Percentiles rank a stretch among this genome's conserved stretches.
Conservation (phyloP, 2,797 vertebrate species). For the Myotis vivesi region DNA sequence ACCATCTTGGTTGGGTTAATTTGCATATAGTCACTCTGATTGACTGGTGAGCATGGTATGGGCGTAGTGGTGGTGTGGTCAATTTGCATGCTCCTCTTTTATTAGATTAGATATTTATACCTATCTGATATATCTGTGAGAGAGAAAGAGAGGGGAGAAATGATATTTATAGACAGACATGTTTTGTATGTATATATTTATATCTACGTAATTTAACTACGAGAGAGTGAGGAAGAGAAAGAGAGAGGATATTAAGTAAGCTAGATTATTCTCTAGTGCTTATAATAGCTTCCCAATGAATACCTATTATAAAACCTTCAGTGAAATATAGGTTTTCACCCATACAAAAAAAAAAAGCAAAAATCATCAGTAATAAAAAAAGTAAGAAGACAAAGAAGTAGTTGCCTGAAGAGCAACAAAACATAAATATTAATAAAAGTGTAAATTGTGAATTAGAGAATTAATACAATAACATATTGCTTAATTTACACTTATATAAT, state of each 20-base stretch:
- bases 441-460: neutral
- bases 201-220: neutral
- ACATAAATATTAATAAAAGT: constrained; percentile 1
- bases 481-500: neutral
- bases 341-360: neutral
- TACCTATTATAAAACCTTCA: neutral
- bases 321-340: neutral
- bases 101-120: too few species aligned
- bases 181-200: neutral
- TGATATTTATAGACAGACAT: neutral
- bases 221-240: neutral
- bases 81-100: too few species aligned
- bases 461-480: neutral
- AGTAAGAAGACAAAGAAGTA: neutral
- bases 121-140: neutral
- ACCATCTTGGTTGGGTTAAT: too few species aligned
- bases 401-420: neutral
- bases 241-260: neutral
- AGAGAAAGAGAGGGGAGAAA: neutral
- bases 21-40: too few species aligned
- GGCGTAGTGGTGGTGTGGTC: accelerated
- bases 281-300: neutral
- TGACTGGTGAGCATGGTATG: accelerated
- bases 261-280: neutral
- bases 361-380: neutral